Conservation (phyloP, 2,113 vertebrate genomes). For the Setophaga petechia region DNA sequence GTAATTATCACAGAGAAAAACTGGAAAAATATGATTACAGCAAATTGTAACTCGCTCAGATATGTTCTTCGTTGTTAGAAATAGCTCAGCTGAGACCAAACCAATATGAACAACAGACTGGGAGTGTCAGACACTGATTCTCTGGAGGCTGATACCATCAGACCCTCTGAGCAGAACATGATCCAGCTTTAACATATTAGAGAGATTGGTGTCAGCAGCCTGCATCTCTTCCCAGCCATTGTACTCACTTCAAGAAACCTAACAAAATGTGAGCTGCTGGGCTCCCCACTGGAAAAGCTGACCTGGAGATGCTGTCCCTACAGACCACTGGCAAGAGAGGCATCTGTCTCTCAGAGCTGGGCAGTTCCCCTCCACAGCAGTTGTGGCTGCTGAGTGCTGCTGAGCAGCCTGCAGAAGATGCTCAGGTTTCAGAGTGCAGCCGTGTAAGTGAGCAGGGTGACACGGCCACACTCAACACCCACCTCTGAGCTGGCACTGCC, state of each 20-base stretch:
- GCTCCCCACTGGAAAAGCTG: background rate
- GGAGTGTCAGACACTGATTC: slow-evolving; percentile 9
- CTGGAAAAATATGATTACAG: slow-evolving; percentile 56
- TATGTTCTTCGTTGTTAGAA: slow-evolving; percentile 32
- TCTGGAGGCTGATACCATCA: slow-evolving; percentile 38
- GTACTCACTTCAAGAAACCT: background rate
- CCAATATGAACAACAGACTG: slow-evolving; percentile 16
- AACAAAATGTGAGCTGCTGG: background rate
- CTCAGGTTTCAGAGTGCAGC: rapidly evolving
- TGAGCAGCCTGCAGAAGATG: background rate
- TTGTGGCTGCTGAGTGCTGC: background rate
- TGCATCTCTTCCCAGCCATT: background rate
- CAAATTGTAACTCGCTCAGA: slow-evolving; percentile 47
- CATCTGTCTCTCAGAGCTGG: background rate
- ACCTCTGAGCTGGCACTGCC: background rate
- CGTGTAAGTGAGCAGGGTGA: background rate
- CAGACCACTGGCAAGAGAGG: background rate
- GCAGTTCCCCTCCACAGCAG: background rate
- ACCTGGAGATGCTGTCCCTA: background rate
- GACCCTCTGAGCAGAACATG: slow-evolving; percentile 20
- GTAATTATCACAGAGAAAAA: slow-evolving; percentile 58
- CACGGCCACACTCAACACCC: rapidly evolving
- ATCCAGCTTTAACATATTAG: slow-evolving; percentile 21
- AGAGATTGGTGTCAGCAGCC: slow-evolving; percentile 16
- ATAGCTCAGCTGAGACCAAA: slow-evolving; percentile 32